Evolutionary conservation across 1,140 invertebrate species (phyloP).

Genomic region (Ctenoplectra terminalis): DNA sequence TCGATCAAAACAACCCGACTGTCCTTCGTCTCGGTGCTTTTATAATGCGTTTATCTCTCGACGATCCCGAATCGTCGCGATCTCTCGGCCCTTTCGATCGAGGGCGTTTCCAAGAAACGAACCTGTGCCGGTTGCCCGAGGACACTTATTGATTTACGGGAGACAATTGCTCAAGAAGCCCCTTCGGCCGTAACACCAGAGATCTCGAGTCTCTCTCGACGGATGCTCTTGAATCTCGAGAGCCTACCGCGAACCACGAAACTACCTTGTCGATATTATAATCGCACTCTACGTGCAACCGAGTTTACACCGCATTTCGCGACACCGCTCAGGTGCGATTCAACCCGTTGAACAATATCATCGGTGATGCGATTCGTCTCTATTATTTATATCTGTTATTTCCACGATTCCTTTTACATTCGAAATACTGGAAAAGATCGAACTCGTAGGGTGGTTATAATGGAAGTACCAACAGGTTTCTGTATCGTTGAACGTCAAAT

Average conservation of each 20-base stretch:
- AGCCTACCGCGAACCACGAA: constrained; percentile 16
- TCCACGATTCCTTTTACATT: too few relatives aligned
- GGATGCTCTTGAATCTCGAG: constrained; percentile 41
- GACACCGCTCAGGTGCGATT: too few relatives aligned
- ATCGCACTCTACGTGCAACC: neutral
- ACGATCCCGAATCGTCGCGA: neutral
- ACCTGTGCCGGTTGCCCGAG: constrained; percentile 34
- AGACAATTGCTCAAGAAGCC: constrained; percentile 56
- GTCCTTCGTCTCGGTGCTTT: neutral
- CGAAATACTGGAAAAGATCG: too few relatives aligned
- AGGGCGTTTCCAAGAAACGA: constrained; percentile 27
- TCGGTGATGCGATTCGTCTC: too few relatives aligned
- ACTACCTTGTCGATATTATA: constrained; percentile 12
- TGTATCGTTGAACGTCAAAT: too few relatives aligned
- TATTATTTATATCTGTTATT: too few relatives aligned
- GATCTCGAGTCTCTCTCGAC: constrained; percentile 39
- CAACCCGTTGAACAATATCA: too few relatives aligned
- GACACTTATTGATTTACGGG: constrained; percentile 65
- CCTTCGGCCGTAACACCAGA: constrained; percentile 25
- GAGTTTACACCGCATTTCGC: neutral
- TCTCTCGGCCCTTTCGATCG: constrained; percentile 12
- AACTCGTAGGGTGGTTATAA: too few relatives aligned
- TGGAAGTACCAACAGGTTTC: too few relatives aligned
- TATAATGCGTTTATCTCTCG: neutral
- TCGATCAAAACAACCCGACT: neutral